Evolutionary conservation across 1,140 invertebrate genomes (phyloP).

Genomic region (Scaptomyza graminum): DNA sequence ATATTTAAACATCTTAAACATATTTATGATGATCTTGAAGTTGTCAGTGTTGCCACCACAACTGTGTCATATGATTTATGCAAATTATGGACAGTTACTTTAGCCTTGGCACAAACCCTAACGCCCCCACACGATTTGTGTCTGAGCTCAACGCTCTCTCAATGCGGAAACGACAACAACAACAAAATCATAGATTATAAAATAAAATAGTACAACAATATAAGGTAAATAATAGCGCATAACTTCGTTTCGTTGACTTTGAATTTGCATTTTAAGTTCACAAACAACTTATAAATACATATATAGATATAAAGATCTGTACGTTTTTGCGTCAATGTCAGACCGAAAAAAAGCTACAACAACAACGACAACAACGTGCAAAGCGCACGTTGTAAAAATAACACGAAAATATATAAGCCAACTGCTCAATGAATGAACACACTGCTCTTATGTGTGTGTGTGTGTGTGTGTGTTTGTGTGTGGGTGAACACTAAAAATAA

Average conservation of each 20-base stretch:
- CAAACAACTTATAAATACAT: slow-evolving; percentile 25
- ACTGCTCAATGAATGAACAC: slow-evolving; percentile 64
- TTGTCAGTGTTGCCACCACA: slow-evolving; percentile 4
- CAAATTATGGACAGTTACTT: slow-evolving; percentile 9
- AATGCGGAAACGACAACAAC: slow-evolving; percentile 33
- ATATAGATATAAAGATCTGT: slow-evolving; percentile 12
- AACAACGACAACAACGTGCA: slow-evolving; percentile 26
- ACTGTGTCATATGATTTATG: slow-evolving; percentile 11
- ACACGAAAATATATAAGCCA: slow-evolving; percentile 69
- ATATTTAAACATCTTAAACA: background rate
- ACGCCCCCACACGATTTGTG: slow-evolving; percentile 19
- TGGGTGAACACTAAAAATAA: slow-evolving; percentile 46
- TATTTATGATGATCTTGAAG: background rate
- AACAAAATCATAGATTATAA: background rate
- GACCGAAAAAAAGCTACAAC: slow-evolving; percentile 38
- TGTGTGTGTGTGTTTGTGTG: background rate
- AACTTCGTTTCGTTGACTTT: slow-evolving; percentile 48
- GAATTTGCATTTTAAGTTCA: slow-evolving; percentile 65
- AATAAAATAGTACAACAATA: slow-evolving; percentile 23
- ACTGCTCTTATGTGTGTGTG: background rate
- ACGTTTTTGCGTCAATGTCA: slow-evolving; percentile 74
- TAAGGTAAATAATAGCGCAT: slow-evolving; percentile 26
- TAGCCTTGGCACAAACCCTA: slow-evolving; percentile 34
- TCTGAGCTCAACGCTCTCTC: background rate
- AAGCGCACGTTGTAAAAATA: slow-evolving; percentile 75